phyloP scores from a whole-genome alignment of 2,888 invertebrate species.

The Malachius bipustulatus region DNA sequence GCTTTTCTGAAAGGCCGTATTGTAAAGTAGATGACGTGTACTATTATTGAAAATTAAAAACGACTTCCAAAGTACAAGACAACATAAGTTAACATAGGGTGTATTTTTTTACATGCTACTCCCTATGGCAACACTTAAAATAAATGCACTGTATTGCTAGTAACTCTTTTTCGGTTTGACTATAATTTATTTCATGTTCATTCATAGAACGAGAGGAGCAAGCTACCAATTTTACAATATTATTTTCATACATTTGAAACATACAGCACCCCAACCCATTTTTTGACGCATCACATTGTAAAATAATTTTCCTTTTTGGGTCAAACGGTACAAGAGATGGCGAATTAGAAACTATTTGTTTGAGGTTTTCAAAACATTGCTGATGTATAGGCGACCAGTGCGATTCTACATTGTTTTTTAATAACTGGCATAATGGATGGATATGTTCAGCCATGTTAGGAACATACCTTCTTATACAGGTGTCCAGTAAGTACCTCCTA shows the following conservation, averaged over 20 bases:
- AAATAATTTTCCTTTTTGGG: slow-evolving; percentile 13
- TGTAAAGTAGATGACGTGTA: no score
- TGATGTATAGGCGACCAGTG: slow-evolving; percentile 16
- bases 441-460: slow-evolving; percentile 16
- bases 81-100: no score
- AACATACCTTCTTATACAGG: slow-evolving; percentile 13
- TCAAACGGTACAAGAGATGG: slow-evolving; percentile 18
- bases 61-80: no score
- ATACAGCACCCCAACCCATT: slow-evolving; percentile 18
- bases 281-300: slow-evolving; percentile 18
- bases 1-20: no score
- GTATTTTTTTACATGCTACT: no score
- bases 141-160: slow-evolving; percentile 16
- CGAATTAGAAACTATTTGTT: slow-evolving; percentile 14
- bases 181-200: slow-evolving; percentile 13
- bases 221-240: slow-evolving; percentile 14
- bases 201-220: slow-evolving; percentile 15
- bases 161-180: slow-evolving; percentile 18
- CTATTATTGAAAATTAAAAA: no score
- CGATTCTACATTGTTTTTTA: slow-evolving; percentile 17
- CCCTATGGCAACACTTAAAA: no score
- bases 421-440: slow-evolving; percentile 16
- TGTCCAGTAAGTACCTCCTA: no score
- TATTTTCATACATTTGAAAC: slow-evolving; percentile 15
- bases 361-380: slow-evolving; percentile 16